Evolutionary conservation across 2,888 invertebrate genomes (phyloP), one percentile per base, ranked within the genome.

Genomic region (Gisinianus flammeolus): DNA sequence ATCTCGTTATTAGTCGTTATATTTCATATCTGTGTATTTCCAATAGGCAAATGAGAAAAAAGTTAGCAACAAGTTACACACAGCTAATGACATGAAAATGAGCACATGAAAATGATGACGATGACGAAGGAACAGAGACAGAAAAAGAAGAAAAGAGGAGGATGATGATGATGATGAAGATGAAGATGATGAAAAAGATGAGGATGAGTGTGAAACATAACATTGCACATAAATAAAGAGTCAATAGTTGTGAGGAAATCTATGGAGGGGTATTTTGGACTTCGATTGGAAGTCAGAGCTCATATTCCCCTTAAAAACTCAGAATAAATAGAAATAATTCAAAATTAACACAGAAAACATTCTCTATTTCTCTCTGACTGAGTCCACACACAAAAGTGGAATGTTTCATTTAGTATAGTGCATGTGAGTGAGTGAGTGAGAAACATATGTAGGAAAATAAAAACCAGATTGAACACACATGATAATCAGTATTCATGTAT

Each of bases 401-500:
- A 26, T 64, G 28, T 22, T 24, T 22, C 16, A 26, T 44, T 6
- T 1, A 44, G 44, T 44, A 44, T 44, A 28, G 30, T 64, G 28
- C 19, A 26, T 64, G 26, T 44, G 64, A 26, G 30, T 64, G 30
- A 26, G 30, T 64, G 28, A 31, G 4, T 26, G 33, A 30, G 2
- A 66, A 30, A 2, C 10, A 66, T 26, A 67, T 31, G 44, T 44
- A 19, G 44, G 19, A 44, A 44, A 44, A 6, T 6, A 52, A 66
- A 74, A 73, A 74, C 74, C 67, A 74, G 74, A 74, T 74, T 74
- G 64, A 74, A 74, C 66, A 64, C 64, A 74, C 66, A 19, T 44
- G 19, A 44, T 16, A 44, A 44, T 44, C 44, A 44, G 16, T 73
- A 74, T 74, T 74, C 74, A 74, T 74, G 74, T 66, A 74, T 74